These are phyloP conservation scores for Esperia sulphurella DNA, from an alignment of 2,888 invertebrate species.

Conservation along the genomic window DNA sequence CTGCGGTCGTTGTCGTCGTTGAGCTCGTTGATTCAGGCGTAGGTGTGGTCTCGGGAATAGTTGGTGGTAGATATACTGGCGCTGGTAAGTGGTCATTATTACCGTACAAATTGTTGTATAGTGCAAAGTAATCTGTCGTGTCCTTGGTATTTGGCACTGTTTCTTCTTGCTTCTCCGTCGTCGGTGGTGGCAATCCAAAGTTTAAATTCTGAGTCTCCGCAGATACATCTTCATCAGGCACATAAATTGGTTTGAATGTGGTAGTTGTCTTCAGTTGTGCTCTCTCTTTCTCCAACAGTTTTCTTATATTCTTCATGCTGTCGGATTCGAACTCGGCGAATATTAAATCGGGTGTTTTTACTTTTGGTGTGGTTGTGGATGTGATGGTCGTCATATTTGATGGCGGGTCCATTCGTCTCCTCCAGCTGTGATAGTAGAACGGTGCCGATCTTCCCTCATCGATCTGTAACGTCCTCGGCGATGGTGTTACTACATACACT, in stretches of 20 bases:
- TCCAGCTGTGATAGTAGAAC: constrained; percentile 70
- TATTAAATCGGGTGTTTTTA: constrained; percentile 64
- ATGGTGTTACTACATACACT: constrained; percentile 69
- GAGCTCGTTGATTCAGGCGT: constrained; percentile 26
- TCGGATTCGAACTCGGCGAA: constrained; percentile 70
- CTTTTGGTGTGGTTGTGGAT: constrained; percentile 33
- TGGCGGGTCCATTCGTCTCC: constrained; percentile 58
- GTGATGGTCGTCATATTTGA: constrained; percentile 32
- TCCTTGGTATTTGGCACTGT: constrained; percentile 27
- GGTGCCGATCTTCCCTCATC: constrained; percentile 54
- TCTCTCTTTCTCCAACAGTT: constrained; percentile 59
- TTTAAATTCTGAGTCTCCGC: constrained; percentile 27
- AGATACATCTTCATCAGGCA: constrained; percentile 43
- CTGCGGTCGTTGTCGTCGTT: constrained; percentile 33
- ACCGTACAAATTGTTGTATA: constrained; percentile 52
- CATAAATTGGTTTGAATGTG: constrained; percentile 49
- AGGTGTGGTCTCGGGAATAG: constrained; percentile 12
- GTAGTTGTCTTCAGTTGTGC: constrained; percentile 30
- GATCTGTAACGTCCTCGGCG: constrained; percentile 37
- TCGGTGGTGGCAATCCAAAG: constrained; percentile 30
- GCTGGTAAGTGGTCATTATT: constrained; percentile 22
- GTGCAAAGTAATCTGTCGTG: constrained; percentile 50
- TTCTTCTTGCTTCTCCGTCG: constrained; percentile 17
- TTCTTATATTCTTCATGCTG: constrained; percentile 54
- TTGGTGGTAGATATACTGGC: constrained; percentile 43